phyloP scores from a whole-genome alignment of 1,140 invertebrate genomes.

The Heliconius nattereri region DNA sequence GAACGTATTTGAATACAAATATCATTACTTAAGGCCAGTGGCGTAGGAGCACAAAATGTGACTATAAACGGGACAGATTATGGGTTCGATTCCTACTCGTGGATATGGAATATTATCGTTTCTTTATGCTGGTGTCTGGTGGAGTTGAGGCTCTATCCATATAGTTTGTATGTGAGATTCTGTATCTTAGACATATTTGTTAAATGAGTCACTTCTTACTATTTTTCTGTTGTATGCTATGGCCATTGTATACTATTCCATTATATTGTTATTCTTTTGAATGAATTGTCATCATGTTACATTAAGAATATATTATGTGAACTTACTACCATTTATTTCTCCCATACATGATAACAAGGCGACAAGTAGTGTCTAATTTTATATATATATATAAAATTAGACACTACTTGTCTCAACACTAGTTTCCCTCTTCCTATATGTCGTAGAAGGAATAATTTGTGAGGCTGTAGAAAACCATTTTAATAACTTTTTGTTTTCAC shows the following conservation, averaged over 20 bases:
- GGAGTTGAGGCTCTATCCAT: background rate
- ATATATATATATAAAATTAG: no score
- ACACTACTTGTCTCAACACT: background rate
- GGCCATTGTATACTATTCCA: background rate
- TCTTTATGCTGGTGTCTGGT: no score
- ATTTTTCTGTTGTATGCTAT: background rate
- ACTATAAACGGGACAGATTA: no score
- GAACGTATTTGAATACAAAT: background rate
- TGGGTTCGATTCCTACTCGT: no score
- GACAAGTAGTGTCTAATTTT: no score
- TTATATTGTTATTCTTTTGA: background rate
- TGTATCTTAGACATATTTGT: background rate
- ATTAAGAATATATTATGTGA: background rate
- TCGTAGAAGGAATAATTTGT: no score
- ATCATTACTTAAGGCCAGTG: background rate
- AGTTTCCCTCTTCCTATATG: no score
- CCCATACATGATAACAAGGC: background rate
- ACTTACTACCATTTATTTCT: background rate
- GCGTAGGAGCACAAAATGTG: no score
- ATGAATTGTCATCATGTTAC: background rate
- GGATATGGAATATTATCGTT: no score
- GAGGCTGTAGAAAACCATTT: no score
- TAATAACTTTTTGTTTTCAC: no score
- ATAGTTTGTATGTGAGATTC: background rate
- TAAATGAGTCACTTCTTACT: background rate